Evolutionary conservation across 2,797 vertebrate genomes (phyloP).

Genomic region (Euphonia xanthogaster): DNA sequence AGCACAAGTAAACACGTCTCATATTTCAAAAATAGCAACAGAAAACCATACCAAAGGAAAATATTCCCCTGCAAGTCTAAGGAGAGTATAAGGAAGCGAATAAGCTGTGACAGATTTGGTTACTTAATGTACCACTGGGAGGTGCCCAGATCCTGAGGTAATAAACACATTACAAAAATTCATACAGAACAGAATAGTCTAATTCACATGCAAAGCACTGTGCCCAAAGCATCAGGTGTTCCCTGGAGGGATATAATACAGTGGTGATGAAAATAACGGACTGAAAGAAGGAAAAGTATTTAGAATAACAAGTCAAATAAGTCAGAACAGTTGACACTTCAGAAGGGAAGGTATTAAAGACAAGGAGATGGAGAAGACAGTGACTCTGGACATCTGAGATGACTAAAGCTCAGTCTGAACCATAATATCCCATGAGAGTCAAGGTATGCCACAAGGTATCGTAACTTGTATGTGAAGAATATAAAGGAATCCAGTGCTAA

Average conservation of each 20-base stretch:
- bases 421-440: background rate
- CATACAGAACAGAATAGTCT: background rate
- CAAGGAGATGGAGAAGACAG: background rate
- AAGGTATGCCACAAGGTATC: background rate
- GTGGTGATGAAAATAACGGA: background rate
- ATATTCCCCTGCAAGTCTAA: background rate
- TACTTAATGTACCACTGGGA: background rate
- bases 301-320: background rate
- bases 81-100: background rate
- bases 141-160: constrained; percentile 7
- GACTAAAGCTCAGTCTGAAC: background rate
- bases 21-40: background rate
- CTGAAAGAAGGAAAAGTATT: background rate
- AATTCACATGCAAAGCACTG: background rate
- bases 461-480: background rate
- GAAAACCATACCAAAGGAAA: background rate
- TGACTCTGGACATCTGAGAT: background rate
- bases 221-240: background rate
- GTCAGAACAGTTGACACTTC: background rate
- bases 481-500: background rate
- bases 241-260: background rate
- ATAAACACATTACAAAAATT: constrained; percentile 6
- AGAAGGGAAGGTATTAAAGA: background rate
- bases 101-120: constrained; percentile 2
- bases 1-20: background rate